Evolutionary conservation across 2,888 invertebrate genomes (phyloP).

Genomic region (Euzophera pinguis): DNA sequence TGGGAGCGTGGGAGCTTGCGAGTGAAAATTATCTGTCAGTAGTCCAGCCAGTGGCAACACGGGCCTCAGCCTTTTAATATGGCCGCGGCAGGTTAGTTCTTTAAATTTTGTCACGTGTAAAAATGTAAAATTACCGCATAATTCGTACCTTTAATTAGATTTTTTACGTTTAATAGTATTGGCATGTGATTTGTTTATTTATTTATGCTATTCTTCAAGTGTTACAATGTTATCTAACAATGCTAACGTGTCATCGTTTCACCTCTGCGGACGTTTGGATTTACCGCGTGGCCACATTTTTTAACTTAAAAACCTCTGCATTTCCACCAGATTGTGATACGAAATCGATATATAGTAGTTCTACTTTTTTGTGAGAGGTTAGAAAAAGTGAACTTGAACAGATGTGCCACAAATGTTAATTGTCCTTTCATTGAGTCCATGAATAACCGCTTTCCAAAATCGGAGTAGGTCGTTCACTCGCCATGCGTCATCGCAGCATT

Average conservation of each 20-base stretch:
- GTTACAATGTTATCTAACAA: constrained; percentile 56
- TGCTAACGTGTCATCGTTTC: constrained; percentile 79
- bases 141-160: constrained; percentile 30
- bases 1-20: background rate
- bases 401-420: constrained; percentile 31
- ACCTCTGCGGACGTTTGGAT: constrained; percentile 75
- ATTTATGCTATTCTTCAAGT: constrained; percentile 22
- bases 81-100: constrained; percentile 86
- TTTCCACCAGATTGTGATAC: constrained; percentile 31
- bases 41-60: constrained; percentile 61
- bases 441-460: constrained; percentile 70
- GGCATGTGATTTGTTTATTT: constrained; percentile 30
- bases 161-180: constrained; percentile 33
- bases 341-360: constrained; percentile 26
- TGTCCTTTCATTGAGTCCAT: constrained; percentile 42
- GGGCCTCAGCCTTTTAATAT: constrained; percentile 81
- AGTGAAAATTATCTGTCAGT: constrained; percentile 18
- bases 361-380: constrained; percentile 26
- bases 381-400: constrained; percentile 27
- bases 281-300: constrained; percentile 80
- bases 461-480: constrained; percentile 67
- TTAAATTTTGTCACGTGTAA: constrained; percentile 77
- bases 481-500: constrained; percentile 68
- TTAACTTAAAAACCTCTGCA: constrained; percentile 42
- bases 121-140: constrained; percentile 37